Conservation (phyloP, 2,888 invertebrate genomes). For the Spodoptera exigua region DNA sequence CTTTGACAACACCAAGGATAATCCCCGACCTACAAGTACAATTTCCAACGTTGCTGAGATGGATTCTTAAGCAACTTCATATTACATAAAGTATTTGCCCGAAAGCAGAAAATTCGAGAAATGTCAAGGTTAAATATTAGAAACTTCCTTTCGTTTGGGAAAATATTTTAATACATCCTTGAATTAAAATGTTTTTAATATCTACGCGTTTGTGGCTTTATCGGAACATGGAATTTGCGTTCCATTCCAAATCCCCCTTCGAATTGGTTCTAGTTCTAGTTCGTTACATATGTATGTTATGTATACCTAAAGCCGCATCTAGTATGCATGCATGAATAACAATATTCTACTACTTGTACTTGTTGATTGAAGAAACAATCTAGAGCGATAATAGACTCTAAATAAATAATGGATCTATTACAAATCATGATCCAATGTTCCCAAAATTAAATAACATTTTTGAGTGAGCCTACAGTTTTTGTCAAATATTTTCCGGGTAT, state of each 20-base stretch:
- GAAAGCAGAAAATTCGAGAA: conserved; percentile 24
- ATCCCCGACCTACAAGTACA: conserved; percentile 13
- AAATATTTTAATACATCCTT: conserved; percentile 38
- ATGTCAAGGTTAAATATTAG: conserved; percentile 36
- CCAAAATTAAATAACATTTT: too few species aligned
- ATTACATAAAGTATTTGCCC: conserved; percentile 36
- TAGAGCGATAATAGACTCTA: too few species aligned
- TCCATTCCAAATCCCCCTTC: conserved; percentile 15
- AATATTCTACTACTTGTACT: conserved; percentile 31
- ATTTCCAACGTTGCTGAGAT: conserved; percentile 25
- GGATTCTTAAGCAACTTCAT: conserved; percentile 29
- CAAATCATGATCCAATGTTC: too few species aligned
- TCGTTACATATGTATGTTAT: conserved; percentile 15
- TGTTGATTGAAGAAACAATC: conserved; percentile 30
- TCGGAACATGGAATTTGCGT: conserved; percentile 13
- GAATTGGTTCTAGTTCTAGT: conserved; percentile 19
- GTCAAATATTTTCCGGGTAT: too few species aligned
- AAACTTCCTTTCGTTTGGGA: conserved; percentile 29
- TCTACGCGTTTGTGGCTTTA: conserved; percentile 6
- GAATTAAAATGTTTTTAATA: neutral
- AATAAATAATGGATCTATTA: too few species aligned
- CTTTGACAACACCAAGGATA: conserved; percentile 12
- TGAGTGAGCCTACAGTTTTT: too few species aligned
- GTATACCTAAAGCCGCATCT: conserved; percentile 14
- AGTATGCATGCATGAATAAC: conserved; percentile 37